A percentile compares a stretch with the other conserved stretches of the same genome.
Evolutionary conservation across 2,888 invertebrate genomes (phyloP).

Genomic region (Nasonia oneida): DNA sequence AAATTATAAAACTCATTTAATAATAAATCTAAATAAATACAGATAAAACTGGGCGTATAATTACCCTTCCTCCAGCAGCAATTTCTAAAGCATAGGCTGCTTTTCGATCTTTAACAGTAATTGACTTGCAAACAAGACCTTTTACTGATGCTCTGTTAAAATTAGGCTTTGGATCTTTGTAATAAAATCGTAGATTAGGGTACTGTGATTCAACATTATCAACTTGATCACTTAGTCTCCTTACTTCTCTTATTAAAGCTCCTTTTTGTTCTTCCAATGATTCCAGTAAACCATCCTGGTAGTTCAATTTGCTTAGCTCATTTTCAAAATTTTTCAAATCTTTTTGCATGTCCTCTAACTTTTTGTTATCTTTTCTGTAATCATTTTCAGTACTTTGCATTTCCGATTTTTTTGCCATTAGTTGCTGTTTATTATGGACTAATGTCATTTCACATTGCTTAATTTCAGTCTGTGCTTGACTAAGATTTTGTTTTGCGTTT

Average conservation of each 20-base stretch:
- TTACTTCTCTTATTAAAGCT: slow-evolving; percentile 81
- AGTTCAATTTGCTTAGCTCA: slow-evolving; percentile 81
- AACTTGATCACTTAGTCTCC: slow-evolving; percentile 81
- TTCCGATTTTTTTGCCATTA: slow-evolving; percentile 85
- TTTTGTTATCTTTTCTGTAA: slow-evolving; percentile 84
- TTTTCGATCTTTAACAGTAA: slow-evolving; percentile 86
- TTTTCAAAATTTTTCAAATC: slow-evolving; percentile 82
- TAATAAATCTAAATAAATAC: neutral
- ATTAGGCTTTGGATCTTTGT: slow-evolving; percentile 88
- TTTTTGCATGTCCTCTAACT: slow-evolving; percentile 81
- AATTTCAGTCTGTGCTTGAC: slow-evolving; percentile 88
- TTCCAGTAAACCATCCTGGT: slow-evolving; percentile 83
- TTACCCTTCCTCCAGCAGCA: slow-evolving; percentile 91
- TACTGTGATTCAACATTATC: slow-evolving; percentile 82
- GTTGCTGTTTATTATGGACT: slow-evolving; percentile 82
- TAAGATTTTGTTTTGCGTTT: slow-evolving; percentile 87
- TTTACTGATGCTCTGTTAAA: slow-evolving; percentile 85
- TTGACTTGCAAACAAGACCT: slow-evolving; percentile 90
- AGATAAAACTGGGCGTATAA: slow-evolving; percentile 65
- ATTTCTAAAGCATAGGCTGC: slow-evolving; percentile 91
- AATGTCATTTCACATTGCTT: slow-evolving; percentile 89
- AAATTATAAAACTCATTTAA: slow-evolving; percentile 55
- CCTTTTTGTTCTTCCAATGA: slow-evolving; percentile 81
- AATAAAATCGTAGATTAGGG: slow-evolving; percentile 85
- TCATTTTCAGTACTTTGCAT: slow-evolving; percentile 85